Conservation (phyloP, 2,888 invertebrate genomes). For the Sipha maydis region DNA sequence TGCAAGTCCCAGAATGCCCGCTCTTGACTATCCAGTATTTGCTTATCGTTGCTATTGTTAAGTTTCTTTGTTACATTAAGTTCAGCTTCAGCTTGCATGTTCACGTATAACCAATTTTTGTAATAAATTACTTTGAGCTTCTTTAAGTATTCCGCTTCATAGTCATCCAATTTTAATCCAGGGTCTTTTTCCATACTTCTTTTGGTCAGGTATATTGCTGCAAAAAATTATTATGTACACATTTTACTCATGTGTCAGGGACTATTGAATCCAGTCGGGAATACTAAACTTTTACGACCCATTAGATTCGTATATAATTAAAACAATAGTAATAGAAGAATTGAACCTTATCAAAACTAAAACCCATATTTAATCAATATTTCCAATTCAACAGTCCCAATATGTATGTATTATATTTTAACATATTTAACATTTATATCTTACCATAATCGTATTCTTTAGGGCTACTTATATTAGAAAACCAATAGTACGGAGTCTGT, state of each 20-base stretch:
- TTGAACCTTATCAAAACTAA: too few relatives aligned
- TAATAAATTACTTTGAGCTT: conserved; percentile 98
- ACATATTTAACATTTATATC: conserved; percentile 62
- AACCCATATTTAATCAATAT: too few relatives aligned
- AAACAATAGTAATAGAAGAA: too few relatives aligned
- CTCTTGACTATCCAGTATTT: conserved; percentile 96
- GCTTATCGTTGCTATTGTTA: conserved; percentile 94
- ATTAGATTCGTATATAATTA: too few relatives aligned
- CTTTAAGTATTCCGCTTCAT: conserved; percentile 97
- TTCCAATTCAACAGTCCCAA: too few relatives aligned
- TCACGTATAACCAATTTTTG: conserved; percentile 99
- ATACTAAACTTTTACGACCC: too few relatives aligned
- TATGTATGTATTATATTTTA: neutral
- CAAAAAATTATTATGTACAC: conserved; percentile 65
- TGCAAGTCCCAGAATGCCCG: conserved; percentile 99
- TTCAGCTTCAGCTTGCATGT: conserved; percentile 95
- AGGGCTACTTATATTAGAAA: conserved; percentile 98
- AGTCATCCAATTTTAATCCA: conserved; percentile 94
- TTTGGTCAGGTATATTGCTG: conserved; percentile 98
- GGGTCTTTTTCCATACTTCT: conserved; percentile 99
- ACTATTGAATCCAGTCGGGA: neutral
- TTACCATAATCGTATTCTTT: conserved; percentile 98
- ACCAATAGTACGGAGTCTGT: conserved; percentile 99
- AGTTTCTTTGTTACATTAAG: conserved; percentile 97
- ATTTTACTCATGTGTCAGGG: neutral